Percentiles rank a stretch among this genome's conserved stretches.
These are phyloP conservation scores for Atherinosoma microstoma DNA, from an alignment of 2,797 vertebrate genomes.

Conservation along the genomic window DNA sequence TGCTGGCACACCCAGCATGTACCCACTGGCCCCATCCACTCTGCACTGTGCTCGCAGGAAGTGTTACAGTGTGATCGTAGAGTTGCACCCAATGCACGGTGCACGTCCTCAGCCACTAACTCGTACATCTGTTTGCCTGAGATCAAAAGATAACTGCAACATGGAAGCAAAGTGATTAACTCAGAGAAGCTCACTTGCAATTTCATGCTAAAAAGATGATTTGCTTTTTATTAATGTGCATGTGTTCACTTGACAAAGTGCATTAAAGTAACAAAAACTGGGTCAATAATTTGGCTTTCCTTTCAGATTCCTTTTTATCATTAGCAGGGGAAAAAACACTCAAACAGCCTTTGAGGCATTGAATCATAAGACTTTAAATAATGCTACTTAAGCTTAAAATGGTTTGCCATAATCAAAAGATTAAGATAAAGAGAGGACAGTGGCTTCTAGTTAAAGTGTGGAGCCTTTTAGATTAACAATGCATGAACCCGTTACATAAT, in stretches of 20 bases:
- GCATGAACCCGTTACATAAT: conserved; percentile 7
- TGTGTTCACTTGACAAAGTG: background rate
- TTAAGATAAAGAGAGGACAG: background rate
- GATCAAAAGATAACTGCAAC: conserved; percentile 37
- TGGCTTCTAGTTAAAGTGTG: background rate
- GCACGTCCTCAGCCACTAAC: conserved; percentile 21
- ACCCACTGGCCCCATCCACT: conserved; percentile 44
- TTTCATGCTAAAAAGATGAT: conserved; percentile 17
- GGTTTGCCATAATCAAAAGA: background rate
- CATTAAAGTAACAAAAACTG: background rate
- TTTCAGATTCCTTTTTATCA: conserved; percentile 11
- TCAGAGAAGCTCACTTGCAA: conserved; percentile 15
- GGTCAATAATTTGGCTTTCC: conserved; percentile 5
- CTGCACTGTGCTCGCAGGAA: conserved; percentile 35
- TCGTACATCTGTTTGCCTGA: conserved; percentile 40
- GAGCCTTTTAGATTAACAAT: conserved; percentile 3
- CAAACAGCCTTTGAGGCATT: conserved; percentile 12
- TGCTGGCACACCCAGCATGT: conserved; percentile 72
- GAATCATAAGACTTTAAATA: conserved; percentile 4
- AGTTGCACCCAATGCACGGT: conserved; percentile 4
- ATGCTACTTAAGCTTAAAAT: conserved; percentile 7
- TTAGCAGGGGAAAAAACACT: background rate
- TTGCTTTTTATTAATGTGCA: background rate
- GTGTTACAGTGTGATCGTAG: background rate
- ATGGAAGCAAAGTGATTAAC: conserved; percentile 6